Conservation (phyloP, 2,797 vertebrate species). For the Eleutherodactylus coqui region DNA sequence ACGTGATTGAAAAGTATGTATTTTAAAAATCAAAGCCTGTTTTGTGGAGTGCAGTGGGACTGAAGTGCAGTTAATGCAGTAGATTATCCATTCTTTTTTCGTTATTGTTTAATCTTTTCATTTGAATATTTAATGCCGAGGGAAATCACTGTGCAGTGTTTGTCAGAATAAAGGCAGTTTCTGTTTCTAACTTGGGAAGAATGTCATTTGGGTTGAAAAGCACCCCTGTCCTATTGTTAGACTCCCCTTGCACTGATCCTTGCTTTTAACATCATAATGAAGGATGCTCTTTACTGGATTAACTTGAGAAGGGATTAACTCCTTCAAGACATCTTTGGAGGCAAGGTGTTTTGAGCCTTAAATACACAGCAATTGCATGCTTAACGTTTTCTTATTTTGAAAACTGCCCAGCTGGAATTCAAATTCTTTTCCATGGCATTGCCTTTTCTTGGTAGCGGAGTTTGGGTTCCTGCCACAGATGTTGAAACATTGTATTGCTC, state of each 20-base stretch:
- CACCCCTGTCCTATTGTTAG: constrained; percentile 81
- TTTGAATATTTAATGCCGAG: constrained; percentile 77
- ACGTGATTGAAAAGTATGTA: background rate
- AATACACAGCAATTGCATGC: constrained; percentile 87
- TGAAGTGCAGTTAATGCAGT: constrained; percentile 68
- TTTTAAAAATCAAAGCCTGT: constrained; percentile 23
- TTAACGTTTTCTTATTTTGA: constrained; percentile 87
- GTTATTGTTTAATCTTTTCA: constrained; percentile 66
- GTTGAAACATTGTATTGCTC: constrained; percentile 78
- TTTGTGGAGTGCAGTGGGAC: constrained; percentile 37
- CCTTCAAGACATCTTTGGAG: constrained; percentile 86
- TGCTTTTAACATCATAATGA: constrained; percentile 90
- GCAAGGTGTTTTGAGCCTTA: constrained; percentile 87
- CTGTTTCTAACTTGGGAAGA: constrained; percentile 87
- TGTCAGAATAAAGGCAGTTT: constrained; percentile 79
- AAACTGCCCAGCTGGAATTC: constrained; percentile 87
- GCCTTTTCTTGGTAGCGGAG: constrained; percentile 82
- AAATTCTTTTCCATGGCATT: constrained; percentile 84
- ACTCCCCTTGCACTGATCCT: constrained; percentile 80
- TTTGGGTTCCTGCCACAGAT: constrained; percentile 78
- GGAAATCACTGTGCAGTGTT: constrained; percentile 74
- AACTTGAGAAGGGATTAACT: constrained; percentile 89
- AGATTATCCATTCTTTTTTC: constrained; percentile 59
- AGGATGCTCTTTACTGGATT: constrained; percentile 88
- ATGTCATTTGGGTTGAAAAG: constrained; percentile 80